Evolutionary conservation across 92 coral and sea anemone genomes (phyloP).

Genomic region (Chrysogorgia sp.): DNA sequence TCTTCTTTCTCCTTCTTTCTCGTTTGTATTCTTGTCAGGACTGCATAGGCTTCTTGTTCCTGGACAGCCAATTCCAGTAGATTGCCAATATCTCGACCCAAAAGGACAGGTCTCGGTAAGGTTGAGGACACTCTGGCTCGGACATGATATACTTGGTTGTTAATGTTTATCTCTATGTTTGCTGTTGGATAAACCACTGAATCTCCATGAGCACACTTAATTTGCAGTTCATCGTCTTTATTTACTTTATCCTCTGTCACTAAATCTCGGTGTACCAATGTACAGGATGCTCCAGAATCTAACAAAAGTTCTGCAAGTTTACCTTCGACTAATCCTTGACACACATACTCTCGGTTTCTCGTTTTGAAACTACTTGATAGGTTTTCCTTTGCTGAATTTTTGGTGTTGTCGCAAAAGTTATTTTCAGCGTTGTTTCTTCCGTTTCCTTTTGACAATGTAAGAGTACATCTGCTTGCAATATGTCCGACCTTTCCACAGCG

Average conservation of each 20-base stretch:
- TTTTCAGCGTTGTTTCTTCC: background rate
- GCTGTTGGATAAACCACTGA: slow-evolving; percentile 53
- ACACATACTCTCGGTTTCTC: background rate
- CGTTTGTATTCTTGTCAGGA: slow-evolving; percentile 1
- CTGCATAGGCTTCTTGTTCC: background rate
- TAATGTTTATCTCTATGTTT: slow-evolving; percentile 31
- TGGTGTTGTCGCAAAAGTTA: background rate
- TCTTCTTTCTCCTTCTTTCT: slow-evolving; percentile 4
- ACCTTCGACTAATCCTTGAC: background rate
- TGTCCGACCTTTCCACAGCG: no score
- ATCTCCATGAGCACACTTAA: slow-evolving; percentile 55
- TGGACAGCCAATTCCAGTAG: background rate
- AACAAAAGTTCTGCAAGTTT: background rate
- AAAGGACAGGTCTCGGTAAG: slow-evolving; percentile 47
- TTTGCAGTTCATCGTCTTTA: background rate
- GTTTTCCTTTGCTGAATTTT: background rate
- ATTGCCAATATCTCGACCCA: slow-evolving; percentile 43
- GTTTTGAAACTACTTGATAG: no score
- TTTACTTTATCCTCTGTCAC: slow-evolving; percentile 42
- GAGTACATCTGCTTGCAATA: no score
- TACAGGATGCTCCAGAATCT: slow-evolving; percentile 3
- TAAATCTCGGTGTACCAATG: slow-evolving; percentile 50
- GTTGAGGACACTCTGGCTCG: slow-evolving; percentile 38
- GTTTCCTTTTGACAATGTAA: background rate
- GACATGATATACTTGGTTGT: slow-evolving; percentile 29